Conservation (phyloP, 1,140 invertebrate species). For the Platorchestia sp. region DNA sequence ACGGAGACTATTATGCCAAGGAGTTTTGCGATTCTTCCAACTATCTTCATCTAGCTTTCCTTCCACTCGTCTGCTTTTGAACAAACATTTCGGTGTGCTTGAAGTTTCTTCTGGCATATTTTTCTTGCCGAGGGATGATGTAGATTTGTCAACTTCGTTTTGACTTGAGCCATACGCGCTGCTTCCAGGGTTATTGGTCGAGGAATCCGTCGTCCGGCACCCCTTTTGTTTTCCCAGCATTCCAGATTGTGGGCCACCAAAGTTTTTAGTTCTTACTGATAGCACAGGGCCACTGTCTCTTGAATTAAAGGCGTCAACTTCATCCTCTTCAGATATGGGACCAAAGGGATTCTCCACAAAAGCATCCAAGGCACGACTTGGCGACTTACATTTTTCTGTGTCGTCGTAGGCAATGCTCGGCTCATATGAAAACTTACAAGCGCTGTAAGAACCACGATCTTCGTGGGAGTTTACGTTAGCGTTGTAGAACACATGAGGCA, state of each 20-base stretch:
- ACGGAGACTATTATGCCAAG: constrained; percentile 50
- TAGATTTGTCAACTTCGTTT: not conserved
- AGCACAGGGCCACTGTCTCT: not conserved
- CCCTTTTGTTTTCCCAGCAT: not conserved
- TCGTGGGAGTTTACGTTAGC: not conserved
- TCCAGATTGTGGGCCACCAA: not conserved
- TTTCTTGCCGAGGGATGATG: not conserved
- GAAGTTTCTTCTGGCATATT: not conserved
- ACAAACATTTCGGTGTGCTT: not conserved
- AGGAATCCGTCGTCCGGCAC: not conserved
- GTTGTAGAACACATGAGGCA: constrained; percentile 4
- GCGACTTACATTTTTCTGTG: not conserved
- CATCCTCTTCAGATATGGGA: not conserved
- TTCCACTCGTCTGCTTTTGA: constrained; percentile 6
- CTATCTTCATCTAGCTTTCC: not conserved
- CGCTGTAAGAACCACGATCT: not conserved
- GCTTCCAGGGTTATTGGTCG: not conserved
- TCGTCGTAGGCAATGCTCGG: not conserved
- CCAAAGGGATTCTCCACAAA: not conserved
- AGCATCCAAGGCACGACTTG: not conserved
- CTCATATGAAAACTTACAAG: not conserved
- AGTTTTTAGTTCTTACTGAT: not conserved
- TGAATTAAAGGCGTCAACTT: constrained; percentile 11
- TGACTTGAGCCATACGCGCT: not conserved
- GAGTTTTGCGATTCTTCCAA: not conserved